phyloP scores from a whole-genome alignment of 2,113 vertebrate species.

The Chlorodrepanis virens region DNA sequence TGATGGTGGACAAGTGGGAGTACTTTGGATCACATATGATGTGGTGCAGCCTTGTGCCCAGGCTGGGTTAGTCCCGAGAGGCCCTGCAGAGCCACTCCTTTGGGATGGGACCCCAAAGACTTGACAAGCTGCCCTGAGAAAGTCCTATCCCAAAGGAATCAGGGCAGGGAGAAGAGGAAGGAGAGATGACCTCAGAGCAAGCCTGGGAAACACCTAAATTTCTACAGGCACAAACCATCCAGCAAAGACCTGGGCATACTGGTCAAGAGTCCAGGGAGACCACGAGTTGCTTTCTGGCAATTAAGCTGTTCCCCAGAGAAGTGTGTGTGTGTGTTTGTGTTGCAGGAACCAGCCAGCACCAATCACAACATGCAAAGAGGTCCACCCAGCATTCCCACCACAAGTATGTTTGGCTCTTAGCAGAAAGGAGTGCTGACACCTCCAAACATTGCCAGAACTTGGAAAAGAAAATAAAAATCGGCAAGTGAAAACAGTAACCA shows the following conservation, averaged over 20 bases:
- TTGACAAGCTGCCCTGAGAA: not conserved
- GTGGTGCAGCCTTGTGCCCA: not conserved
- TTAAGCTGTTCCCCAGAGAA: not conserved
- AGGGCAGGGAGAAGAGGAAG: not conserved
- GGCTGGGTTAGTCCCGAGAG: not conserved
- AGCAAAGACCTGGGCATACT: not conserved
- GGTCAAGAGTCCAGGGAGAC: not conserved
- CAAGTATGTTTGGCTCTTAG: not conserved
- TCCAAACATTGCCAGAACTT: not conserved
- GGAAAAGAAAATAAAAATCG: not conserved
- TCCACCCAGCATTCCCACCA: not conserved
- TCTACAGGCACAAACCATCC: not conserved
- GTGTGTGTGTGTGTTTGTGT: not conserved
- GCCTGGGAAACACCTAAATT: not conserved
- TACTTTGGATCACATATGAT: not conserved
- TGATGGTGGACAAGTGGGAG: not conserved
- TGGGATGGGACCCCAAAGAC: not conserved
- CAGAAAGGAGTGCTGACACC: not conserved
- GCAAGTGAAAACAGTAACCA: not conserved
- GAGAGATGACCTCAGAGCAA: not conserved
- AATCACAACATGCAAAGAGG: not conserved
- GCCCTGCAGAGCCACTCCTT: fast-evolving
- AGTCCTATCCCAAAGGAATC: not conserved
- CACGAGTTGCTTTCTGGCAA: not conserved
- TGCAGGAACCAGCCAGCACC: not conserved